Base-by-base conservation (phyloP, 2,797 vertebrate genomes). In the Sebastiscus tertius region DNA sequence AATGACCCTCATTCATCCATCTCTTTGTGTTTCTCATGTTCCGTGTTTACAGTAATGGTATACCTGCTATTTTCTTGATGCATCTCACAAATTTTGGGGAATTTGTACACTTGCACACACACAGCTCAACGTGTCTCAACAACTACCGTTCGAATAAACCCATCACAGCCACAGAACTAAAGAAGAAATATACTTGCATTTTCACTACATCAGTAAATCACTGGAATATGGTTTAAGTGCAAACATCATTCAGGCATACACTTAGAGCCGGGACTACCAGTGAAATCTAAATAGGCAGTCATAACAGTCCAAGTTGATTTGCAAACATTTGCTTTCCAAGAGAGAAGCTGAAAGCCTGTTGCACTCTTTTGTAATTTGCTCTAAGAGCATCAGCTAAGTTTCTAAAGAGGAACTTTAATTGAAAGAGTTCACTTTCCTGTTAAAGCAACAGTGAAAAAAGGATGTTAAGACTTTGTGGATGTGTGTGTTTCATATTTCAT, bases 1-100 rank as follows among this genome's bases (percentile, higher is more conserved):
- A 90, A 85, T 82, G 71, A 6, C 14, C 60, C 72, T 64, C 69
- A 75, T 66, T 86, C 72, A 74, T 71, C 29, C 14, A 27, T 59
- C 55, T 42, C 27, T 11, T 12, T 72, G 18, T 6, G 2, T 63
- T 31, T 3, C 27, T 79, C 39, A 27, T 61, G 54, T 29, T 72
- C 46, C n/a, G 49, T 26, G 49, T 79, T 76, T 56, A 80, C 11
- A 54, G 46, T 72, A 24, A 63, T 22, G 29, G 4, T 26, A 56
- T 10, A 10, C 46, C 18, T 49, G 42, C 16, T 2, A n/a, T 34
- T 70, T 24, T 5, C 3, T 18, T 55, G 4, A 67, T 49, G 2
- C 8, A 27, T 34, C 55, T 61, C 16, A 6, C 20, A 70, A 10
- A 24, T 14, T 20, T 3, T 2, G 9, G 7, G 8, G 8, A 18